Evolutionary conservation across 2,113 vertebrate species (phyloP).

Genomic region (Aplodontia rufa): DNA sequence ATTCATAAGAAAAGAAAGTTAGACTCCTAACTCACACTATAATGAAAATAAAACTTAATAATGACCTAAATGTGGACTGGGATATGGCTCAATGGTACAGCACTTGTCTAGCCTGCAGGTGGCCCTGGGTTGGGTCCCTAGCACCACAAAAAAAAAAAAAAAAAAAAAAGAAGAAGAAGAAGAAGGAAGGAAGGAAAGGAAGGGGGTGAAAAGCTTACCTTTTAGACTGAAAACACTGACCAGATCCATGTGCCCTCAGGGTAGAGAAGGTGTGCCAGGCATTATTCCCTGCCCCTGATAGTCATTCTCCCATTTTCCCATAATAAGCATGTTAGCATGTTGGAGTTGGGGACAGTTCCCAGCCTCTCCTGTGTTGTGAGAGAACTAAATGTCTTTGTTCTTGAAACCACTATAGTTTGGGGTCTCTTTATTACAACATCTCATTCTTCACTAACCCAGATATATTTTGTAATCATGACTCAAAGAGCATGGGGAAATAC

Average conservation of each 20-base stretch:
- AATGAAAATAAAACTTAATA: not conserved
- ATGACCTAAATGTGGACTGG: not conserved
- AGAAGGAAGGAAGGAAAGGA: not conserved
- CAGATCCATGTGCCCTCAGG: not conserved
- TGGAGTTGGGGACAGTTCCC: not conserved
- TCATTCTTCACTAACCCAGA: not conserved
- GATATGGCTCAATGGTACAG: too few species aligned
- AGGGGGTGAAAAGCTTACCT: not conserved
- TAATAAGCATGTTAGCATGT: not conserved
- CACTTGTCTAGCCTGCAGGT: too few species aligned
- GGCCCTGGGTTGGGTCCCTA: too few species aligned
- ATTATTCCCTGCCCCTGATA: not conserved
- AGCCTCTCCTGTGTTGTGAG: not conserved
- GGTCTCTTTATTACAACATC: not conserved
- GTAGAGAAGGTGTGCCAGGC: not conserved
- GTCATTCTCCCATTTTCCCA: not conserved
- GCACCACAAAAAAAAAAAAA: too few species aligned
- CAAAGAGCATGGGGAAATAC: not conserved
- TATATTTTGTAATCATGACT: conserved; percentile 22
- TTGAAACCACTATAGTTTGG: not conserved
- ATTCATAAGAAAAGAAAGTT: not conserved
- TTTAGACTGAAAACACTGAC: not conserved
- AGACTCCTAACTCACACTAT: not conserved
- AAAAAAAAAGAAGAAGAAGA: too few species aligned
- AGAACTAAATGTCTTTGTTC: not conserved